A percentile compares a stretch with the other conserved stretches of the same genome.
Evolutionary conservation across 1,140 invertebrate genomes (phyloP).

Genomic region (Ditylenchus dipsaci): DNA sequence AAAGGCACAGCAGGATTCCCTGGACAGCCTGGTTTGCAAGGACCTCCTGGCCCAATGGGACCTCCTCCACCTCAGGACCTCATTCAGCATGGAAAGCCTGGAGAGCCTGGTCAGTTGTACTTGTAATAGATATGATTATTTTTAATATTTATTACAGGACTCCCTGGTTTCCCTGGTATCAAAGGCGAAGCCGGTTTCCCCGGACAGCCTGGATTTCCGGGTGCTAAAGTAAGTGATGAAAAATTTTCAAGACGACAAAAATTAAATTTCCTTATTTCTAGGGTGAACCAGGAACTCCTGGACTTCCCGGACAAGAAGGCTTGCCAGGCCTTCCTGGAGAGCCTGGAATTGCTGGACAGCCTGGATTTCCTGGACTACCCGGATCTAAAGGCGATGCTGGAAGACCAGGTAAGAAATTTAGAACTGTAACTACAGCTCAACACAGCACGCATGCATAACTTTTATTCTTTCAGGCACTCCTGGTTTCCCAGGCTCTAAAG

Average conservation of each 20-base stretch:
- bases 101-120: constrained; percentile 44
- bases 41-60: constrained; percentile 59
- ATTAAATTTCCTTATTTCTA: too few relatives aligned
- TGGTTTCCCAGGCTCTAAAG: constrained; percentile 58
- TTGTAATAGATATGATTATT: constrained; percentile 16
- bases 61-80: constrained; percentile 25
- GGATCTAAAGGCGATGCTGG: constrained; percentile 56
- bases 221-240: constrained; percentile 55
- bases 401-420: constrained; percentile 27
- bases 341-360: constrained; percentile 57
- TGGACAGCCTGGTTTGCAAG: constrained; percentile 63
- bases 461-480: constrained; percentile 24
- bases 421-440: too few relatives aligned
- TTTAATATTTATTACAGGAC: constrained; percentile 18
- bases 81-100: constrained; percentile 39
- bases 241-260: too few relatives aligned
- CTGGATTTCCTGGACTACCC: constrained; percentile 59
- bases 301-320: constrained; percentile 23
- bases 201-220: constrained; percentile 49
- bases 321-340: constrained; percentile 17
- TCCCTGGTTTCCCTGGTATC: constrained; percentile 45
- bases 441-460: not conserved
- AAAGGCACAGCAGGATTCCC: constrained; percentile 66
- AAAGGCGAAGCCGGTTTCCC: constrained; percentile 45
- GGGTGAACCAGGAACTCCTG: constrained; percentile 9